Base-by-base conservation (phyloP, 2,888 invertebrate genomes). In the Coelogynopora nodosa region DNA sequence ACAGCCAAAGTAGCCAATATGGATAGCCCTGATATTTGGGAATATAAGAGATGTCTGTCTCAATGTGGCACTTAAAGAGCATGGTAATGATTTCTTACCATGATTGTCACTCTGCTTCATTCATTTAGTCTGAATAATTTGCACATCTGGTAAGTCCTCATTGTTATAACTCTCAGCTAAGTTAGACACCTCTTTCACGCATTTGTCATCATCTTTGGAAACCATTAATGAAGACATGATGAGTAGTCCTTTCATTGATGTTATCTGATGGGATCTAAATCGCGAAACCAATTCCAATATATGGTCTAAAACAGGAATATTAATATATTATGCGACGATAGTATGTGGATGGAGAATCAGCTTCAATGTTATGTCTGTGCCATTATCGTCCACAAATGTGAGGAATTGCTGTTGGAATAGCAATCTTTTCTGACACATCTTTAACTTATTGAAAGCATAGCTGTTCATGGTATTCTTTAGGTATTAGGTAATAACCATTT, bases 391-490 rank as follows among this genome's bases (percentile, higher is more conserved):
- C 27, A 74, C 74, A 74, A 74, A 74, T 74, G 74, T 74, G 27
- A 74, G 10, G 74, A 74, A 74, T 74, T 74, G 74, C 74, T 74
- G 27, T 74, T 74, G 74, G 23, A 74, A 74, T 74, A 74, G 18
- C 74, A 74, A 74, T 74, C 23, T 74, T 74, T 5, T 23, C 74
- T 74, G 74, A 74, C 74, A 74, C 23, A 74, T 26, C 5, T 74
- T 74, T 26, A 74, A 49, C 27, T 23, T 74, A 10, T 74, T 74
- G 23, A 74, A 23, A 74, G 2, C 74, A 74, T n/a, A n/a, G n/a
- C 74, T 74, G 74, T 74, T 74, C 74, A 74, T 74, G 23, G 23
- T 74, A 74, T 74, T 74, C 27, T 74, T 74, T 26, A 74, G n/a
- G n/a, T n/a, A n/a, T n/a, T n/a, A n/a, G n/a, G n/a, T n/a, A n/a